Evolutionary conservation across 2,888 invertebrate species (phyloP).

Genomic region (Noctuana brunneofusca): DNA sequence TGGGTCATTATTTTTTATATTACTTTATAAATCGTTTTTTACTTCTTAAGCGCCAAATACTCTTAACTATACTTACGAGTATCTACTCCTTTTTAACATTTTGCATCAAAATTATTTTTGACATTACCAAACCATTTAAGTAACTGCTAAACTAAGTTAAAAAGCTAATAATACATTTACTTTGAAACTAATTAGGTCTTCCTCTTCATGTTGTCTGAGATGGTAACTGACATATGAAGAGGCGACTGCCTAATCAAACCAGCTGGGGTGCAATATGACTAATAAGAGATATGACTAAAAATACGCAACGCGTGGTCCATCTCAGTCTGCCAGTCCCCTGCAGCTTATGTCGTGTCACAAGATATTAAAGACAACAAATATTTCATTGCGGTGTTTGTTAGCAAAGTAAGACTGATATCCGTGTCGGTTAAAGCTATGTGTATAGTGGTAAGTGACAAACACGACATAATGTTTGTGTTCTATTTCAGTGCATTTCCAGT

Average conservation of each 20-base stretch:
- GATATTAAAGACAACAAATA: slow-evolving; percentile 18
- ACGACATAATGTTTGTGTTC: slow-evolving; percentile 3
- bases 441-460: background rate
- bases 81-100: no score
- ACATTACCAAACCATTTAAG: no score
- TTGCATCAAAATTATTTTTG: no score
- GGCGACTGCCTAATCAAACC: slow-evolving; percentile 41
- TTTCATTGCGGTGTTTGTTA: slow-evolving; percentile 4
- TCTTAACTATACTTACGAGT: no score
- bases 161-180: background rate
- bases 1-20: background rate
- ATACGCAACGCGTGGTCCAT: slow-evolving; percentile 65
- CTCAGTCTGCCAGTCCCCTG: slow-evolving; percentile 39
- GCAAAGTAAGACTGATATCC: background rate
- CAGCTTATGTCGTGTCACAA: slow-evolving; percentile 23
- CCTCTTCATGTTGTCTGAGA: slow-evolving; percentile 17
- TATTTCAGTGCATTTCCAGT: slow-evolving; percentile 41
- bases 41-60: no score
- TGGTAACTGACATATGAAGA: slow-evolving; percentile 38
- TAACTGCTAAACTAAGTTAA: background rate
- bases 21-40: background rate
- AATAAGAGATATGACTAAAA: slow-evolving; percentile 65
- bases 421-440: slow-evolving; percentile 36
- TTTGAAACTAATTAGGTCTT: slow-evolving; percentile 21
- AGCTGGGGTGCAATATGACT: slow-evolving; percentile 57